These are phyloP conservation scores for Calcarius ornatus DNA, from an alignment of 2,113 vertebrate genomes.

Conservation along the genomic window DNA sequence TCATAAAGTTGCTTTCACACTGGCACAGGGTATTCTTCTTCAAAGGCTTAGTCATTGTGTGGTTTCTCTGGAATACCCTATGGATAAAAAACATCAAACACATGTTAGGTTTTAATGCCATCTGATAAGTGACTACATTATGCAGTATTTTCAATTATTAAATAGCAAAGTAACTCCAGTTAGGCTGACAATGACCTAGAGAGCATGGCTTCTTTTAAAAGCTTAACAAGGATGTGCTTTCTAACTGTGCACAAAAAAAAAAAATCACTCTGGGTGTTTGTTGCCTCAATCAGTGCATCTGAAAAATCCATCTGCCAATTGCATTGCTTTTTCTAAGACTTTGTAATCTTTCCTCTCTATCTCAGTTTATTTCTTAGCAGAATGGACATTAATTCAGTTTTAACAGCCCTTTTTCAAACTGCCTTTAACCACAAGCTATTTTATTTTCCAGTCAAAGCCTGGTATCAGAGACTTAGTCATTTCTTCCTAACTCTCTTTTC, in stretches of 20 bases:
- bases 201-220: not conserved
- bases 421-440: not conserved
- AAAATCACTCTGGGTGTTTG: not conserved
- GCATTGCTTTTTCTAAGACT: not conserved
- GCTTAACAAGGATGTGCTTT: fast-evolving
- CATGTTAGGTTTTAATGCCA: not conserved
- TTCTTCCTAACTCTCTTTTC: not conserved
- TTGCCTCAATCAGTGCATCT: not conserved
- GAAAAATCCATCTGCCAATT: not conserved
- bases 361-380: not conserved
- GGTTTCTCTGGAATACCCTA: conserved; percentile 88
- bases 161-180: not conserved
- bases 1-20: conserved; percentile 12
- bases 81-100: not conserved
- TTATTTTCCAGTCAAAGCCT: not conserved
- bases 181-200: not conserved
- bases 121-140: not conserved
- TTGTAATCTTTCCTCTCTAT: not conserved
- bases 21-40: not conserved
- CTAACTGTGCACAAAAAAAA: not conserved
- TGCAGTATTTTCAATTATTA: not conserved
- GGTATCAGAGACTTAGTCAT: not conserved
- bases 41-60: conserved; percentile 81
- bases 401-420: not conserved
- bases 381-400: not conserved